A percentile compares a stretch with the other conserved stretches of the same genome.
These are phyloP conservation scores for Podarcis lilfordi DNA, from an alignment of 2,797 vertebrate genomes.

Conservation along the genomic window DNA sequence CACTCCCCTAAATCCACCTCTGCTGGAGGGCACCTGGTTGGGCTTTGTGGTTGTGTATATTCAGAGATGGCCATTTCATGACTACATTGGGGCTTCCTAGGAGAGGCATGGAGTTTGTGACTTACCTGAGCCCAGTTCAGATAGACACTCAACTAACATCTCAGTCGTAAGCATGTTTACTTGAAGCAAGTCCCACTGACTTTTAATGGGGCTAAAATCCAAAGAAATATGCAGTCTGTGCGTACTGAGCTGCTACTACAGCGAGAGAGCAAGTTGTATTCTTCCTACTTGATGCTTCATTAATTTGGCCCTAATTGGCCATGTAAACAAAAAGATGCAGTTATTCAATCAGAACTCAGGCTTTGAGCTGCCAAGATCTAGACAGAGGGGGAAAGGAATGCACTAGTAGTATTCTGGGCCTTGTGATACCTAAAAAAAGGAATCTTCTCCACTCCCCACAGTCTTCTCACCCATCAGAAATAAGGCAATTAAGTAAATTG, in stretches of 20 bases:
- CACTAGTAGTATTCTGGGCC: constrained; percentile 11
- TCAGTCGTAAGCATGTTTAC: no score
- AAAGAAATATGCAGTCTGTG: neutral
- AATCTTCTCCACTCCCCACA: neutral
- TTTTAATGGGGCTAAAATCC: neutral
- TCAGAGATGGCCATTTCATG: no score
- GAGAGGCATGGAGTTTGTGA: no score
- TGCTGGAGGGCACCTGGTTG: no score
- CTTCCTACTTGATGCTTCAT: constrained; percentile 50
- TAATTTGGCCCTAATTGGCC: constrained; percentile 56
- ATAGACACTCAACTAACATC: no score
- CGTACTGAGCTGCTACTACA: constrained; percentile 44
- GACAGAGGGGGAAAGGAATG: neutral
- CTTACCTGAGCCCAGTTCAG: no score
- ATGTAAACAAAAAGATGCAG: constrained; percentile 56
- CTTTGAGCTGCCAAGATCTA: constrained; percentile 3
- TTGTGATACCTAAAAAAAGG: neutral
- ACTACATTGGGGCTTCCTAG: no score
- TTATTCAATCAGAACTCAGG: constrained; percentile 26
- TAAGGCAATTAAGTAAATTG: constrained; percentile 30
- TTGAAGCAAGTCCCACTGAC: neutral
- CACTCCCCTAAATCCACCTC: no score
- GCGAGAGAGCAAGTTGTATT: constrained; percentile 29
- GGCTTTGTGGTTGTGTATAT: no score
- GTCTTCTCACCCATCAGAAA: neutral